Evolutionary conservation across 2,113 vertebrate species (phyloP).

Genomic region (Oryzias curvinotus): DNA sequence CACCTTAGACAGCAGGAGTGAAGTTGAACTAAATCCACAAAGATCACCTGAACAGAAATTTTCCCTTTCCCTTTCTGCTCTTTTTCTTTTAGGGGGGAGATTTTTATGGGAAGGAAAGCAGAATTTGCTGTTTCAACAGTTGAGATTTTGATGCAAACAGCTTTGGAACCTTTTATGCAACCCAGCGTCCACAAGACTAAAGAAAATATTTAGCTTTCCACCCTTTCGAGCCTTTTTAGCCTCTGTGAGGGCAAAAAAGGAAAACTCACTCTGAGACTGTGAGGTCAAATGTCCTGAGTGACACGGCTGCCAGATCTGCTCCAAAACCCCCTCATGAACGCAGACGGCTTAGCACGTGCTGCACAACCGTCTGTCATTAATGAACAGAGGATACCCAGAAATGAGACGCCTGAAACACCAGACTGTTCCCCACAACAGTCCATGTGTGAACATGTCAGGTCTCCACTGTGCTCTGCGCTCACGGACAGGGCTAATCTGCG

Average conservation of each 20-base stretch:
- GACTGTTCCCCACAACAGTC: conserved; percentile 40
- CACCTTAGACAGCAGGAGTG: conserved; percentile 80
- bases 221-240: conserved; percentile 89
- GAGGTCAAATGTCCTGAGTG: conserved; percentile 80
- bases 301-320: conserved; percentile 81
- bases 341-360: conserved; percentile 29
- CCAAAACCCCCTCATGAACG: conserved; percentile 61
- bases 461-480: conserved; percentile 53
- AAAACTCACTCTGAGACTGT: conserved; percentile 68
- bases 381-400: too few relatives aligned
- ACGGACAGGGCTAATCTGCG: conserved; percentile 60
- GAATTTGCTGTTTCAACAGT: conserved; percentile 90
- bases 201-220: conserved; percentile 99
- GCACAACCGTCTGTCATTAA: not conserved
- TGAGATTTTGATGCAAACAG: conserved; percentile 92
- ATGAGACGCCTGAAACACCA: too few relatives aligned
- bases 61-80: conserved; percentile 53
- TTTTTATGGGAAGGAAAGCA: conserved; percentile 96
- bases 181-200: conserved; percentile 94
- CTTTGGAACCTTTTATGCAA: conserved; percentile 98
- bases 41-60: conserved; percentile 91
- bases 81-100: conserved; percentile 72
- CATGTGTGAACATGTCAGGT: conserved; percentile 45
- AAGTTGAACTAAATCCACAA: conserved; percentile 92
- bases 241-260: conserved; percentile 75